Base-by-base conservation (phyloP, 2,113 vertebrate species). In the Vanacampus margaritifer region DNA sequence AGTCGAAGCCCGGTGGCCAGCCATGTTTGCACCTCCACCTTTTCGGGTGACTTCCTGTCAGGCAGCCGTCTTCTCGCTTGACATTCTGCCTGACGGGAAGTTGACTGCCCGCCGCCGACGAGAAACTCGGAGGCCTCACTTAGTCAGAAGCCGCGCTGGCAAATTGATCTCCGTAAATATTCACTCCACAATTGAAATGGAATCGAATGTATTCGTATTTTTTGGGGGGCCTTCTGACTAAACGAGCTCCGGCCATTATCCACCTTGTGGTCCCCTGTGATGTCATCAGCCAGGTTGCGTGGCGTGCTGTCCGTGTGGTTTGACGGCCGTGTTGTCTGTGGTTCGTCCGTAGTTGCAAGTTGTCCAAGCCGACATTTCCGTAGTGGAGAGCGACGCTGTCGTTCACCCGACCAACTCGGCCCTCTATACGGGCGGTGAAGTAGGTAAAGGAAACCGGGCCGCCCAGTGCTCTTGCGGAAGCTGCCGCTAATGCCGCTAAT, bases 321-420 rank as follows among this genome's bases (percentile, higher is more conserved):
- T 95, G 93, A 95, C 93, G 89, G 81, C 89, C 92, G 91, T 95
- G 89, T 90, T 95, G 93, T 84, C 80, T 95, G 91, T 95, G 91
- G 88, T 94, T 86, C 59, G 63, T 86, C 66, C 87, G 93, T 98
- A 99, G 97, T 97, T 99, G 93, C 96, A 99, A 97, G 97, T 99
- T 96, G 96, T 99, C 91, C 95, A 95, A 93, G 97, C 97, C 93
- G 96, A 99, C 94, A 96, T 99, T 95, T 94, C 96, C 94, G 91
- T 91, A 85, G 94, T 99, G 92, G 94, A 95, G 92, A 98, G 97
- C 92, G 97, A 99, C 87, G 97, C 95, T 94, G 93, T 99, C 91
- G 90, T 99, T 95, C 97, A 99, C 93, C 97, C 97, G 91, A 99
- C 97, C 94, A 98, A 94, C 94, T 94, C 94, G 94, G 94, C 95